Evolutionary conservation across 2,888 invertebrate genomes (phyloP).

Genomic region (Andrena haemorrhoa): DNA sequence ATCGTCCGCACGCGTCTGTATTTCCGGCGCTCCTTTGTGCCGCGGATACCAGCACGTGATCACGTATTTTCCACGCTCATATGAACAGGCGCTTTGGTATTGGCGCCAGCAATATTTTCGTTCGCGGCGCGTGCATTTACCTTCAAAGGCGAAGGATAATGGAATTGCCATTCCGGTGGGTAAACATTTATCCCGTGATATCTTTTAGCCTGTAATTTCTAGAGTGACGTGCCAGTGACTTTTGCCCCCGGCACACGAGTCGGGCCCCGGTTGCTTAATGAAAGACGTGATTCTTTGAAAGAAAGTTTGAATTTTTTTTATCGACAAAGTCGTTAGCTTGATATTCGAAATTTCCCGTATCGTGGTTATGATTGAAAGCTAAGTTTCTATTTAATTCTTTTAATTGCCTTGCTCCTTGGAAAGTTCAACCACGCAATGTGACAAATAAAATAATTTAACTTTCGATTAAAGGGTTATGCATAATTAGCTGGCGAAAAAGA

Average conservation of each 20-base stretch:
- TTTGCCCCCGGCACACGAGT: neutral
- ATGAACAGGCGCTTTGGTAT: constrained; percentile 23
- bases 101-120: constrained; percentile 61
- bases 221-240: constrained; percentile 57
- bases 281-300: neutral
- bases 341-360: neutral
- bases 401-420: too few species aligned
- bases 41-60: constrained; percentile 37
- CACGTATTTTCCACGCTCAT: constrained; percentile 48
- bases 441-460: too few species aligned
- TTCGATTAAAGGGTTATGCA: too few species aligned
- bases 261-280: neutral
- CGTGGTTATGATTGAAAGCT: too few species aligned
- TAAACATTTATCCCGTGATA: constrained; percentile 73
- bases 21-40: constrained; percentile 40
- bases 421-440: too few species aligned
- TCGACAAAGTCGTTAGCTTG: neutral
- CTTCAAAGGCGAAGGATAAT: constrained; percentile 76
- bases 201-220: constrained; percentile 73
- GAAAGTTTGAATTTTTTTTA: neutral
- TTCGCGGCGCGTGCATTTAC: constrained; percentile 56
- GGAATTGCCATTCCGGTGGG: constrained; percentile 75
- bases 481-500: too few species aligned
- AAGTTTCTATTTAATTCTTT: too few species aligned
- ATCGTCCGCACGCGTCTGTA: constrained; percentile 36